phyloP scores from a whole-genome alignment of 2,113 vertebrate species.

The Antennarius striatus region DNA sequence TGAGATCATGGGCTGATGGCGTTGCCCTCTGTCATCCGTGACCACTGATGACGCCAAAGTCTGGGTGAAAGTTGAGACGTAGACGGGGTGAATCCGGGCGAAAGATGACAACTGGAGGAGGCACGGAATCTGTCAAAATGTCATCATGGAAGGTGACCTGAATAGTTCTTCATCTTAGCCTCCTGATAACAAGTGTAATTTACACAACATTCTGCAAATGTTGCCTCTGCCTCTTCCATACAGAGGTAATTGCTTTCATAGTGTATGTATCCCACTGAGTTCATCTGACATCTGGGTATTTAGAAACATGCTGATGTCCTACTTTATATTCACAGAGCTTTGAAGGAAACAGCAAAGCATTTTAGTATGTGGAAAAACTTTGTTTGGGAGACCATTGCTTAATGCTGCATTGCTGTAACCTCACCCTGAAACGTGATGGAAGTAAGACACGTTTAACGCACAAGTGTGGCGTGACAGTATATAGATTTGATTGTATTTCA shows the following conservation, averaged over 20 bases:
- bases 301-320: conserved; percentile 18
- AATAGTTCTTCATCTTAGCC: background rate
- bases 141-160: no score
- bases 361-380: no score
- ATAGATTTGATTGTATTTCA: conserved; percentile 30
- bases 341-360: background rate
- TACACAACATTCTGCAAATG: conserved; percentile 29
- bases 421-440: no score
- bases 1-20: no score
- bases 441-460: background rate
- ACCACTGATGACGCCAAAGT: no score
- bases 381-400: no score
- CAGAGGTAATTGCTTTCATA: conserved; percentile 44
- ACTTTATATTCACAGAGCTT: conserved; percentile 13
- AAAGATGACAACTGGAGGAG: no score
- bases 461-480: conserved; percentile 7
- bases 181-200: conserved; percentile 31
- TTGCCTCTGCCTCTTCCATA: conserved; percentile 11
- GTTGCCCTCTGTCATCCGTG: no score
- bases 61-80: no score
- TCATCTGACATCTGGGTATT: conserved; percentile 22
- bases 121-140: no score
- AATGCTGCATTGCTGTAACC: no score
- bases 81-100: no score
- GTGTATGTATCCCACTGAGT: conserved; percentile 12